A percentile compares a stretch with the other conserved stretches of the same genome.
These are phyloP conservation scores for Campoplex nolae DNA, from an alignment of 2,888 invertebrate genomes.

Conservation along the genomic window DNA sequence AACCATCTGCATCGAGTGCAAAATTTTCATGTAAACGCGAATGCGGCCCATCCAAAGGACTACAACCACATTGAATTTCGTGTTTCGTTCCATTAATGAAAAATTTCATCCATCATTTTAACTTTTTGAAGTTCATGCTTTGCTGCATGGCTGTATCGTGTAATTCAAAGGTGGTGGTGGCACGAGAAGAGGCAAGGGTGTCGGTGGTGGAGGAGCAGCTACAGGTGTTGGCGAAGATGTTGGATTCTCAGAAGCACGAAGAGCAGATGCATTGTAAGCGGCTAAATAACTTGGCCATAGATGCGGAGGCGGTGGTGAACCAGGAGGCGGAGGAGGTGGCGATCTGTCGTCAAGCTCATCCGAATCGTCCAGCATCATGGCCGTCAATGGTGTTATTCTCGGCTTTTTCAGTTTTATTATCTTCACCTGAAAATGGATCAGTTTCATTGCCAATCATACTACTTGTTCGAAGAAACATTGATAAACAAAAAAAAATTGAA, in stretches of 20 bases:
- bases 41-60: background rate
- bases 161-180: constrained; percentile 83
- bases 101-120: background rate
- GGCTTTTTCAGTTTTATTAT: constrained; percentile 84
- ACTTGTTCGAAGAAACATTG: too few species aligned
- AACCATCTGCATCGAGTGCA: background rate
- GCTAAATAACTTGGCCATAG: constrained; percentile 85
- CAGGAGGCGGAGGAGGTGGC: constrained; percentile 87
- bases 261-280: constrained; percentile 75
- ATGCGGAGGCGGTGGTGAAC: constrained; percentile 86
- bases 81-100: background rate
- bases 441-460: too few species aligned
- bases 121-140: constrained; percentile 74
- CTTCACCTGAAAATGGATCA: constrained; percentile 81
- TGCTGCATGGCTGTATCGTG: constrained; percentile 82
- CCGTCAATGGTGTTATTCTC: constrained; percentile 80
- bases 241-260: constrained; percentile 61
- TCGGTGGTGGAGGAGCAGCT: constrained; percentile 80
- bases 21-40: background rate
- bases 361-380: constrained; percentile 84
- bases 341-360: constrained; percentile 86
- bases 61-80: background rate
- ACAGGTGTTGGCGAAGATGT: constrained; percentile 45
- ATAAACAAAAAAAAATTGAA: too few species aligned
- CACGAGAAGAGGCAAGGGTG: constrained; percentile 81